phyloP scores from a whole-genome alignment of 2,888 invertebrate species.

The Abscondita cerata region DNA sequence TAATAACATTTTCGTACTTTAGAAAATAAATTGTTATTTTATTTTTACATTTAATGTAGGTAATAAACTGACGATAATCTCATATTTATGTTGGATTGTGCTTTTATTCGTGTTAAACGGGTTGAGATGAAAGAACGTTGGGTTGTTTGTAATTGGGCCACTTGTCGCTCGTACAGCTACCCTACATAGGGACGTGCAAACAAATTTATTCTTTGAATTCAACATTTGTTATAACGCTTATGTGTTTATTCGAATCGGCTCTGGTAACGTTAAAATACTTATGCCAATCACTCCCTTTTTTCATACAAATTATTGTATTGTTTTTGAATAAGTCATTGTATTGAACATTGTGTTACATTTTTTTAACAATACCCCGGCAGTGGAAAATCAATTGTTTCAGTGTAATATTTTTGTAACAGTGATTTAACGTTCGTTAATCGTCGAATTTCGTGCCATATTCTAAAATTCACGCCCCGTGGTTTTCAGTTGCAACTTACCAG shows the following conservation, averaged over 20 bases:
- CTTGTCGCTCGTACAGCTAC: constrained; percentile 34
- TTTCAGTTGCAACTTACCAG: no score
- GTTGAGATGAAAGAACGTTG: constrained; percentile 42
- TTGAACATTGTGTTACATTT: no score
- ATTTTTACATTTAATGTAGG: constrained; percentile 41
- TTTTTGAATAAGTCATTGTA: no score
- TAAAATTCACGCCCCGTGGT: no score
- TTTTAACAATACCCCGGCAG: no score
- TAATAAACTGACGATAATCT: constrained; percentile 48
- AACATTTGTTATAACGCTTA: constrained; percentile 29
- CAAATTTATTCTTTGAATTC: constrained; percentile 32
- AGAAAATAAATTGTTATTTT: constrained; percentile 41
- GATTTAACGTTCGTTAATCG: no score
- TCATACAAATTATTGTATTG: no score
- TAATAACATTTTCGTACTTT: constrained; percentile 25
- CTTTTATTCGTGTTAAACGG: constrained; percentile 44
- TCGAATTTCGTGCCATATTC: no score
- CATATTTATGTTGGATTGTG: constrained; percentile 48
- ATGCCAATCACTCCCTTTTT: no score
- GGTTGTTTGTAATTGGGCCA: constrained; percentile 41
- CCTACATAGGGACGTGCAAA: constrained; percentile 22
- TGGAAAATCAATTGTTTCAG: no score
- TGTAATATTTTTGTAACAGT: no score
- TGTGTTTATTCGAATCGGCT: constrained; percentile 25
- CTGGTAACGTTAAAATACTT: no score